Evolutionary conservation across 2,888 invertebrate genomes (phyloP).

Genomic region (Acleris laterana): DNA sequence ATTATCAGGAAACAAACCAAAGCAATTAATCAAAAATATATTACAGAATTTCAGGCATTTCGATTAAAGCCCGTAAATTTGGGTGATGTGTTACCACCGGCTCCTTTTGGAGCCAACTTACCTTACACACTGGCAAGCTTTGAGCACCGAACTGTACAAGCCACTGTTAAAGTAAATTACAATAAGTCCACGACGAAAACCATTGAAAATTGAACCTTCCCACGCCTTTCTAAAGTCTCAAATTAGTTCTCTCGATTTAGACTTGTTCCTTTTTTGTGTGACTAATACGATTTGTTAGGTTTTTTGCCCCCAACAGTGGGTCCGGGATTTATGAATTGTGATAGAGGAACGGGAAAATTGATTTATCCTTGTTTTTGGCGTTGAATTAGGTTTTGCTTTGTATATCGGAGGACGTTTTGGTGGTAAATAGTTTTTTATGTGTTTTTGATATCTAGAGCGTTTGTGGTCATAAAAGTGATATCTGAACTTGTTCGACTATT

Average conservation of each 20-base stretch:
- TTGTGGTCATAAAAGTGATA: background rate
- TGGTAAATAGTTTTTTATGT: background rate
- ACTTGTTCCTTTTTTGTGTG: no score
- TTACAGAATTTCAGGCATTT: slow-evolving; percentile 17
- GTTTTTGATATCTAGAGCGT: background rate
- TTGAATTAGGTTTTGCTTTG: slow-evolving; percentile 6
- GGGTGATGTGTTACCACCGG: background rate
- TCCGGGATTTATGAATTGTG: slow-evolving; percentile 23
- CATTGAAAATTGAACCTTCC: no score
- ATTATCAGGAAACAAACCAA: slow-evolving; percentile 9
- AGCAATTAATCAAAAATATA: slow-evolving; percentile 12
- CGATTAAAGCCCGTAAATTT: slow-evolving; percentile 20
- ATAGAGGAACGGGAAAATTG: slow-evolving; percentile 12
- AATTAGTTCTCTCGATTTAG: no score
- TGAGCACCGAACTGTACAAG: background rate
- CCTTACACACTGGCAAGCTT: background rate
- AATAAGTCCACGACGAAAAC: no score
- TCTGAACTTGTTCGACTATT: no score
- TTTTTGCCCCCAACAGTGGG: slow-evolving; percentile 21
- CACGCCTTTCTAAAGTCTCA: no score
- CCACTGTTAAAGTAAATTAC: background rate
- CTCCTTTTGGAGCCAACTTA: slow-evolving; percentile 7
- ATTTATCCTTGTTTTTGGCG: slow-evolving; percentile 29
- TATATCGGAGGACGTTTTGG: background rate
- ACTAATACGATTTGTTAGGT: slow-evolving; percentile 12